Evolutionary conservation across 1,140 invertebrate genomes (phyloP), one percentile per base, ranked within the genome.

Genomic region (Macrotrachela quadricornifera): DNA sequence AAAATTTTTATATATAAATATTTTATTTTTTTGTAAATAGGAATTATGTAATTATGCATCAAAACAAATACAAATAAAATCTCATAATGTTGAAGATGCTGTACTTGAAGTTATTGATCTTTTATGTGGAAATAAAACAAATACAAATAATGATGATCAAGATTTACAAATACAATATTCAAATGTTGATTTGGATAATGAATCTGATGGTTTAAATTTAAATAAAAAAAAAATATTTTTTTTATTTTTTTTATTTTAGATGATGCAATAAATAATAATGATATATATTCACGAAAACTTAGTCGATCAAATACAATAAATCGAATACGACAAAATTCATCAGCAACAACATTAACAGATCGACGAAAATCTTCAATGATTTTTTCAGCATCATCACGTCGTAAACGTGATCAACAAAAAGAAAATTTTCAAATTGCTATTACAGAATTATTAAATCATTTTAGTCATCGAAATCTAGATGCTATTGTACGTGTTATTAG

Each of bases 51-150:
- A 59, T 14, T 63, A 61, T 47, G 70, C 65, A 43, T 62, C 66
- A 2, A 54, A 59, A 15, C 57, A 57, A 75, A 21, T 87, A 79
- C 67, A 76, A 79, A 57, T 63, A 48, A 86, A 87, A 63, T 88
- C 83, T 65, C 71, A 81, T 49, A 85, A 88, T 76, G 79, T 90
- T 1, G 85, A 90, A 63, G 83, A 88, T 68, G 85, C 85, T 0
- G 83, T 87, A 0, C 82, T 86, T 65, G 85, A 91, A 71, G 78
- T 91, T 15, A 72, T 91, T 14, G 78, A 80, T 54, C 71, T 92
- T 48, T 80, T 91, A 0, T 63, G 61, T 59, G 58, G 61, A 8
- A 15, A 45, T 14, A 44, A 55, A n/a, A 39, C n/a, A 43, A 14
- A 44, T 50, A 10, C 51, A 48, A 6, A 36, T 41, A 6, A 40